Conservation (phyloP, 1,140 invertebrate genomes). For the Procambarus virginalis region DNA sequence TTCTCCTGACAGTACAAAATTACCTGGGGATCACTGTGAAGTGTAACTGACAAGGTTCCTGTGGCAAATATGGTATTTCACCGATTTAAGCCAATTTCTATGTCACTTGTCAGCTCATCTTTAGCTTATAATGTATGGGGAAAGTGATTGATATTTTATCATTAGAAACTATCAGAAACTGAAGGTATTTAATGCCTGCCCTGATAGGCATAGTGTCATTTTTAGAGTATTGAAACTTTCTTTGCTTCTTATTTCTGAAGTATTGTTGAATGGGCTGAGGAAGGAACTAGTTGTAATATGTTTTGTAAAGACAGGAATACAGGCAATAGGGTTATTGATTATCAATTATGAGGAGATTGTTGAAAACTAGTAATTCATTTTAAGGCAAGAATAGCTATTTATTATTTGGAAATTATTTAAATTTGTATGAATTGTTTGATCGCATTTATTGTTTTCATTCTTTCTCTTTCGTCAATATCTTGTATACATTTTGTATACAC, state of each 20-base stretch:
- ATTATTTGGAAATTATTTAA: background rate
- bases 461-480: background rate
- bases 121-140: slow-evolving; percentile 5
- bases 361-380: background rate
- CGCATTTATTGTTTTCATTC: background rate
- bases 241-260: background rate
- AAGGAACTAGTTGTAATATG: background rate
- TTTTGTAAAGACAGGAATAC: background rate
- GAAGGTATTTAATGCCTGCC: slow-evolving; percentile 4
- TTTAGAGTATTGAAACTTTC: background rate
- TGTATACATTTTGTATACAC: background rate
- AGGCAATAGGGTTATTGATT: background rate
- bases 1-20: slow-evolving; percentile 51
- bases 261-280: background rate
- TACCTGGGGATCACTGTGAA: slow-evolving; percentile 40
- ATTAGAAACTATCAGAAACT: slow-evolving; percentile 6
- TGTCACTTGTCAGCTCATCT: slow-evolving; percentile 15
- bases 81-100: slow-evolving; percentile 10
- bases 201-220: slow-evolving; percentile 21
- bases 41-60: slow-evolving; percentile 40
- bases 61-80: slow-evolving; percentile 37
- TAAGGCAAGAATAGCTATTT: background rate
- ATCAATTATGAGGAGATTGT: background rate
- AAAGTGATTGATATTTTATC: slow-evolving; percentile 1
- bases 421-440: background rate